phyloP scores from a whole-genome alignment of 2,113 vertebrate genomes.

The Alethe castanea region DNA sequence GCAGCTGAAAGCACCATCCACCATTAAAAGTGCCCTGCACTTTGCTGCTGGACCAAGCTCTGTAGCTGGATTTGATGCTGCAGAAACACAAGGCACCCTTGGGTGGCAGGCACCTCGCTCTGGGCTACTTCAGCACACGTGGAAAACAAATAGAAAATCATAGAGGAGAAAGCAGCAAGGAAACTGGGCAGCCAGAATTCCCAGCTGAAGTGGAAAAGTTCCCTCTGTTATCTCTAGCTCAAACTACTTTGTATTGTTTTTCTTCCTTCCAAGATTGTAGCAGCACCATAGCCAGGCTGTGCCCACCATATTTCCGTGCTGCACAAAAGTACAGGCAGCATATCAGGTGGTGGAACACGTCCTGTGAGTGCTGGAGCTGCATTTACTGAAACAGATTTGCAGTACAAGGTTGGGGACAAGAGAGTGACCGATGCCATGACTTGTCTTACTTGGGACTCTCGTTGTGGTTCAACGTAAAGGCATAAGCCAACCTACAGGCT shows the following conservation, averaged over 20 bases:
- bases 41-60: fast-evolving
- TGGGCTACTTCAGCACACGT: background rate
- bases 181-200: fast-evolving
- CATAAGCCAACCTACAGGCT: background rate
- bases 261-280: background rate
- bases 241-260: background rate
- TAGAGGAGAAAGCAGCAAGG: background rate
- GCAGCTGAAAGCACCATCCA: background rate
- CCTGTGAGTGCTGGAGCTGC: background rate
- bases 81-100: background rate
- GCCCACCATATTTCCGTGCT: fast-evolving
- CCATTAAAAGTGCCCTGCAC: background rate
- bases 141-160: background rate
- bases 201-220: background rate
- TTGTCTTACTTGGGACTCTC: background rate
- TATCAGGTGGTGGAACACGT: background rate
- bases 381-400: background rate
- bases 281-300: fast-evolving
- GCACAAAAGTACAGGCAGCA: background rate
- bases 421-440: background rate
- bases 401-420: fast-evolving
- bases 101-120: background rate
- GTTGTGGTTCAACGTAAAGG: background rate
- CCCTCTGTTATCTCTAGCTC: background rate
- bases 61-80: background rate